phyloP scores from a whole-genome alignment of 2,888 invertebrate genomes.

The Morpho achilles region DNA sequence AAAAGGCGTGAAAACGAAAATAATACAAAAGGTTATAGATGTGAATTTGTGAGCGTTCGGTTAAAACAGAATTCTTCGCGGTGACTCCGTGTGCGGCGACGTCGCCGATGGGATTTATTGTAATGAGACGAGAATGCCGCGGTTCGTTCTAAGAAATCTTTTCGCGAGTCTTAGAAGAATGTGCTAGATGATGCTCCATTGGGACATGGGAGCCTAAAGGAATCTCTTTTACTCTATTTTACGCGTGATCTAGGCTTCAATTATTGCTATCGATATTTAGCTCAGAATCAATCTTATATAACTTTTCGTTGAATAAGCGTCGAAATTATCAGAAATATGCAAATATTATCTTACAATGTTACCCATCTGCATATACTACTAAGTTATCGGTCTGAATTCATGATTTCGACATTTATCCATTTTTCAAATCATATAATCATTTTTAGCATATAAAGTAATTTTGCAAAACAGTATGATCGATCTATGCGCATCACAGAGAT shows the following conservation, averaged over 20 bases:
- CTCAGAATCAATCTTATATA: too few species aligned
- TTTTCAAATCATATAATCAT: not conserved
- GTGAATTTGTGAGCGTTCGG: constrained; percentile 79
- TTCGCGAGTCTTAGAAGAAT: constrained; percentile 66
- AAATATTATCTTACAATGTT: too few species aligned
- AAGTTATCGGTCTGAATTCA: not conserved
- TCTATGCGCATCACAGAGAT: constrained; percentile 24
- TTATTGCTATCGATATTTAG: too few species aligned
- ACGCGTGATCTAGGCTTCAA: not conserved
- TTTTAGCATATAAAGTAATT: constrained; percentile 1
- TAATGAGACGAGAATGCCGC: constrained; percentile 67
- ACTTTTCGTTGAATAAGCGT: too few species aligned
- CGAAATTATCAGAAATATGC: too few species aligned
- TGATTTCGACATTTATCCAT: not conserved
- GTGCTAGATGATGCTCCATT: constrained; percentile 32
- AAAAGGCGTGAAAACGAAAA: constrained; percentile 79
- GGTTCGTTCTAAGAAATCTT: constrained; percentile 64
- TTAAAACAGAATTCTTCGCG: constrained; percentile 77
- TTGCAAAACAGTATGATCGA: constrained; percentile 5
- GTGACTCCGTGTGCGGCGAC: constrained; percentile 79
- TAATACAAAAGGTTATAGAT: constrained; percentile 74
- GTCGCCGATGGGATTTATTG: constrained; percentile 71
- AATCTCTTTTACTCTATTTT: constrained; percentile 10
- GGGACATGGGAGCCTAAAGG: constrained; percentile 21
- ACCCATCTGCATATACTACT: too few species aligned